phyloP scores from a whole-genome alignment of 37 sponge, comb jelly and placozoan genomes.

The Dysidea cf. avara region DNA sequence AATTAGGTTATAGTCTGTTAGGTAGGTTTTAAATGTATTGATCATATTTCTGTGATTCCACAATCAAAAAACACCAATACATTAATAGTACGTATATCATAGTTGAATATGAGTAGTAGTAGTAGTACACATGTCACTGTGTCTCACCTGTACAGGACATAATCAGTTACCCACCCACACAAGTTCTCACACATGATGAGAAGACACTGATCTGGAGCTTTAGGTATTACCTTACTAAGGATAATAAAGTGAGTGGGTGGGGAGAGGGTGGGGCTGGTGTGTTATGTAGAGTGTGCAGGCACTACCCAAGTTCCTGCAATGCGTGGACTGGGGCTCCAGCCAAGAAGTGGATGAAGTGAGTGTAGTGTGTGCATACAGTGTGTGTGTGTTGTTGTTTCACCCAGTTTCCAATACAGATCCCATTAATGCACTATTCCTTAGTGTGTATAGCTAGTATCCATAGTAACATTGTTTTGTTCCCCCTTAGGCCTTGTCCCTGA shows the following conservation, averaged over 20 bases:
- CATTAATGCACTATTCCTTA: too few species aligned
- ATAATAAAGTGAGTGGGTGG: constrained; percentile 47
- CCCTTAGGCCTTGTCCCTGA: constrained; percentile 66
- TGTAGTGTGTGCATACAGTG: too few species aligned
- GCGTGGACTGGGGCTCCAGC: constrained; percentile 86
- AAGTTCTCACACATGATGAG: constrained; percentile 74
- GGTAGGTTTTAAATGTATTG: too few species aligned
- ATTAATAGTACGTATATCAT: too few species aligned
- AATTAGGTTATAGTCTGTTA: too few species aligned
- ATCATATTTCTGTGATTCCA: too few species aligned
- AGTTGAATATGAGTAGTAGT: too few species aligned
- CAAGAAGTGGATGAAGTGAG: constrained; percentile 56
- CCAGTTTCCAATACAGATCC: too few species aligned
- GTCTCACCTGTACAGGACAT: constrained; percentile 65
- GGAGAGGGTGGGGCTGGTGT: neutral
- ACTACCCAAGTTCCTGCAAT: constrained; percentile 94
- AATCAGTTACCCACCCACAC: constrained; percentile 80
- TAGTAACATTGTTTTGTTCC: too few species aligned
- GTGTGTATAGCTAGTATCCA: too few species aligned
- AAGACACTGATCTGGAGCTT: constrained; percentile 91
- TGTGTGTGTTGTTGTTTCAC: neutral
- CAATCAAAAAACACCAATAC: too few species aligned
- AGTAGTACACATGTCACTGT: too few species aligned
- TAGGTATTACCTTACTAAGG: constrained; percentile 82
- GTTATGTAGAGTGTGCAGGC: constrained; percentile 32